Conservation (phyloP, 2,113 vertebrate genomes). For the Sapajus apella region DNA sequence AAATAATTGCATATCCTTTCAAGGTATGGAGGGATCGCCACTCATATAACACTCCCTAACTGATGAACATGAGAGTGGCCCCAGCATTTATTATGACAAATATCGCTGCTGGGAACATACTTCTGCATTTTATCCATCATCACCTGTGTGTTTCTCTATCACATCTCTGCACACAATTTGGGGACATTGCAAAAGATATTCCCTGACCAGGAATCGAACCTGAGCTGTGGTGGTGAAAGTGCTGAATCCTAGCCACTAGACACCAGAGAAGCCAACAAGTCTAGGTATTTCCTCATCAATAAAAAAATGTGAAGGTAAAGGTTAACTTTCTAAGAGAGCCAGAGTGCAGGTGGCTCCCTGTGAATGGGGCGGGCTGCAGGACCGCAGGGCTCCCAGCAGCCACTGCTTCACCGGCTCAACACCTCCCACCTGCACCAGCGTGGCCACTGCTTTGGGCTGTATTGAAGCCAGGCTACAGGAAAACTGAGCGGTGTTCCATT, state of each 20-base stretch:
- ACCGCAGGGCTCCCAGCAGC: background rate
- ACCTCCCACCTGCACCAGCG: background rate
- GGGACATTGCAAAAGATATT: background rate
- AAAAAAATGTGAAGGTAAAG: background rate
- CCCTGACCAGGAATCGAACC: background rate
- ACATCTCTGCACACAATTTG: no score
- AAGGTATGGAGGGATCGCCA: no score
- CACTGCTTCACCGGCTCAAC: accelerated
- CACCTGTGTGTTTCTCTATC: background rate
- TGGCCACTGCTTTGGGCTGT: background rate
- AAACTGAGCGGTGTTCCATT: no score
- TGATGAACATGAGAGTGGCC: no score
- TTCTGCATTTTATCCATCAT: background rate
- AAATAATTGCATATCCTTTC: no score
- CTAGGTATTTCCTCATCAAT: no score
- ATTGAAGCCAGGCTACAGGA: background rate
- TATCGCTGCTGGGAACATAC: background rate
- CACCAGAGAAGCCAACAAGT: background rate
- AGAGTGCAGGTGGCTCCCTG: no score
- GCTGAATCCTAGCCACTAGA: background rate
- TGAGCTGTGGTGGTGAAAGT: background rate
- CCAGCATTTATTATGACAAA: background rate
- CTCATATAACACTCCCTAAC: background rate
- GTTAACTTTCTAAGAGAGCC: background rate
- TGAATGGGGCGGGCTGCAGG: background rate